Evolutionary conservation across 1,140 invertebrate species (phyloP).

Genomic region (Chironomus tepperi): DNA sequence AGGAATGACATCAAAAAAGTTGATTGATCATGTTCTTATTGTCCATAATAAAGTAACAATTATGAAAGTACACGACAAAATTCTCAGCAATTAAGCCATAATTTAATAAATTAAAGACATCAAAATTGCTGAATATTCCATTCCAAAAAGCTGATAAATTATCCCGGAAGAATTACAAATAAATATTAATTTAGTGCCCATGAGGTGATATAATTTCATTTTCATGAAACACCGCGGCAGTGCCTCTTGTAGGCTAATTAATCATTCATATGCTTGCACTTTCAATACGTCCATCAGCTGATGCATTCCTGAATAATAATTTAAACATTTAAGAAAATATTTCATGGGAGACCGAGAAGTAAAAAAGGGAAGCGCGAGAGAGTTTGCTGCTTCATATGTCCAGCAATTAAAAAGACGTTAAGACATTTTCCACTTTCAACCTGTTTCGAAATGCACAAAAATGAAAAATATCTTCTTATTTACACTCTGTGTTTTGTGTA

Average conservation of each 20-base stretch:
- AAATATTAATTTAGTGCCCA: too few relatives aligned
- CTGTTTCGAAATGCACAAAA: background rate
- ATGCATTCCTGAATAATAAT: background rate
- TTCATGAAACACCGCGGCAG: background rate
- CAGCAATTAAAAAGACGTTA: conserved; percentile 21
- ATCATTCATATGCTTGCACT: conserved; percentile 16
- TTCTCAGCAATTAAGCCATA: too few relatives aligned
- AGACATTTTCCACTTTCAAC: conserved; percentile 17
- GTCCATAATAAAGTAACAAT: too few relatives aligned
- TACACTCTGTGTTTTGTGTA: background rate
- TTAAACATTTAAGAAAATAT: background rate
- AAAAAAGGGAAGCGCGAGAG: conserved; percentile 2
- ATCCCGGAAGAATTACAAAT: too few relatives aligned
- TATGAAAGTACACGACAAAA: too few relatives aligned
- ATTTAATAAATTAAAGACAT: too few relatives aligned
- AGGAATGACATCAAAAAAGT: too few relatives aligned
- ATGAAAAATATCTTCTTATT: background rate
- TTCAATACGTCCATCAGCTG: conserved; percentile 22
- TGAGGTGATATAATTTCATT: background rate
- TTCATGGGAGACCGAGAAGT: too few relatives aligned
- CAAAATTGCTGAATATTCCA: too few relatives aligned
- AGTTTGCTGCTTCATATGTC: background rate
- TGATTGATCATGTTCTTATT: too few relatives aligned
- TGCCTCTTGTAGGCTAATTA: background rate
- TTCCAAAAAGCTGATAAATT: too few relatives aligned